Conservation (phyloP, 2,797 vertebrate genomes). For the Lithobates pipiens region DNA sequence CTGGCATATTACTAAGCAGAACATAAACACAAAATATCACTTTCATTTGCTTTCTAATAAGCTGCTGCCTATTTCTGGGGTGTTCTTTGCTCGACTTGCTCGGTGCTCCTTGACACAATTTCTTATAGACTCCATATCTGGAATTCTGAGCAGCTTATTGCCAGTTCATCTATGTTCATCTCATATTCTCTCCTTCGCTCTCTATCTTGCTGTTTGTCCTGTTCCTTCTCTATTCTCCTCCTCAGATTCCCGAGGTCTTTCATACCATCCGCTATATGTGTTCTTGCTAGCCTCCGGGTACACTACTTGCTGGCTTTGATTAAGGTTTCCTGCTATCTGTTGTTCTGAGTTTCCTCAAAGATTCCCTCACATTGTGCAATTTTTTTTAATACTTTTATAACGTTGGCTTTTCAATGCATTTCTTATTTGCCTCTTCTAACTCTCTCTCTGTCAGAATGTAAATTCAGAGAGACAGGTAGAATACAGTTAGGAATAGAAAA, state of each 20-base stretch:
- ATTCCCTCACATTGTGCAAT: background rate
- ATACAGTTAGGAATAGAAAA: background rate
- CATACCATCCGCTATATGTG: constrained; percentile 31
- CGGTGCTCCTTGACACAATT: constrained; percentile 6
- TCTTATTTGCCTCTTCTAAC: constrained; percentile 8
- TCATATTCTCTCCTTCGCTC: constrained; percentile 20
- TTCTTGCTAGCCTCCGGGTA: constrained; percentile 29
- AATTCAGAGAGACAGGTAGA: background rate
- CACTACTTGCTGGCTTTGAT: constrained; percentile 27
- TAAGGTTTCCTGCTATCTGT: constrained; percentile 38
- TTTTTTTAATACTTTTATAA: background rate
- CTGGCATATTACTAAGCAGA: constrained; percentile 1
- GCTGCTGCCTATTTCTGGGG: constrained; percentile 7
- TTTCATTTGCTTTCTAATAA: constrained; percentile 14
- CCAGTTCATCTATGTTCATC: constrained; percentile 26
- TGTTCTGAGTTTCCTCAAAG: constrained; percentile 20
- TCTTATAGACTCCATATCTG: constrained; percentile 6
- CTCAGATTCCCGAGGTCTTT: constrained; percentile 22
- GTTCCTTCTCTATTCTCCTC: constrained; percentile 22
- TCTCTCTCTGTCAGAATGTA: background rate
- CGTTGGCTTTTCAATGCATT: background rate
- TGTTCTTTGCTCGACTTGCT: background rate
- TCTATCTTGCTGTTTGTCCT: constrained; percentile 12
- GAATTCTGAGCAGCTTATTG: constrained; percentile 26
- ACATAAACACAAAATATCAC: background rate